Base-by-base conservation (phyloP, 2,113 vertebrate genomes). In the Hystrix brachyura region DNA sequence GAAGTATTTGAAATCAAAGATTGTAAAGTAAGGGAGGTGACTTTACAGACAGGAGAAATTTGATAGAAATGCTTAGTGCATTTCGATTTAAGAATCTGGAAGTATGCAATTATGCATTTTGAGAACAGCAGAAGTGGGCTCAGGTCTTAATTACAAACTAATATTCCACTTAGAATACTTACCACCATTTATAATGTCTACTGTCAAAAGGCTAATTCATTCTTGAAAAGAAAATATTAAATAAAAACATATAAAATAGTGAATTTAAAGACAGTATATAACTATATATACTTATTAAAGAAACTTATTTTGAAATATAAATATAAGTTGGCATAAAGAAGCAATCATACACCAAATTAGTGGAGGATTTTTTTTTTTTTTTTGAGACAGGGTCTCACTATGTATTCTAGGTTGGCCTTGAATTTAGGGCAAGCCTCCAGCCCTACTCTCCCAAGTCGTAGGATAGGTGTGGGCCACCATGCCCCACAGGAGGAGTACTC, bases 181-280 rank as follows among this genome's bases (percentile, higher is more conserved):
- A 59, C 14, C 27, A 72, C 69, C 65, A 86, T 38, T 87, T 71
- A 95, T 10, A 96, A 59, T 81, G 94, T 59, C 69, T 38, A 90
- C 29, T 46, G 34, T 59, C 51, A 81, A 59, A 87, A 90, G 34
- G 72, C 67, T 94, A 85, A 72, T 32, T 71, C 38, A 88, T 10
- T 86, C 57, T 90, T 92, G 18, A 51, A 87, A 94, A 96, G 60
- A 27, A 95, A 93, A 76, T 27, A 62, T 0, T 74, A 71, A 76
- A 46, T 64, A 93, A 55, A 90, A 86, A 78, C 25, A 67, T 43
- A 85, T 13, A 95, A 94, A 91, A 82, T 55, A 29, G n/a, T 23
- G 76, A 29, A 60, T 55, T 80, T 53, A 84, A 88, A 93, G n/a
- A 72, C 1, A 87, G 5, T 57, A 57, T 55, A 38, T 38, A 38